Conservation (phyloP, 2,797 vertebrate species). For the Sciurus vulgaris region DNA sequence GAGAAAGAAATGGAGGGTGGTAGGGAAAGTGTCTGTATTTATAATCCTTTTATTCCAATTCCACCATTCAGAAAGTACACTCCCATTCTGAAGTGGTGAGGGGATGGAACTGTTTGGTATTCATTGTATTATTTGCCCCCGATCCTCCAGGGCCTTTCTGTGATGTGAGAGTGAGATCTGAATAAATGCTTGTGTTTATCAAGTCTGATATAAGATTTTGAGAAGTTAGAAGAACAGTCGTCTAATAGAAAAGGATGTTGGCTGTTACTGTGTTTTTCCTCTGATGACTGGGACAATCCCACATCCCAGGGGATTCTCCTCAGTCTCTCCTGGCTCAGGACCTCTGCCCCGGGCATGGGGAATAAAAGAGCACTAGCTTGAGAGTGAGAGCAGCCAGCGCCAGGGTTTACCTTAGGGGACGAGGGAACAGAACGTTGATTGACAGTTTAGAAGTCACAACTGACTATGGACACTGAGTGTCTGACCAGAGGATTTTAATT, state of each 20-base stretch:
- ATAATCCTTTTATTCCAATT: background rate
- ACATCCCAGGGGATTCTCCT: background rate
- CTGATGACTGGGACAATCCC: background rate
- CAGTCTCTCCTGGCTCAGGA: background rate
- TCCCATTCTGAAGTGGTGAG: background rate
- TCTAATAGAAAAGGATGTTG: slow-evolving; percentile 1
- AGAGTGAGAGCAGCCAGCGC: background rate
- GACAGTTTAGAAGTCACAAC: background rate
- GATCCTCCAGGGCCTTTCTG: background rate
- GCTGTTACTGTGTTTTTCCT: background rate
- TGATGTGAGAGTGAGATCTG: background rate
- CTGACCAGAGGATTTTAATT: slow-evolving; percentile 38
- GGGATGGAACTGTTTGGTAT: background rate
- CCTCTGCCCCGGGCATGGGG: background rate
- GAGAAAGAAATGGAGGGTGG: background rate
- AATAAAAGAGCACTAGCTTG: background rate
- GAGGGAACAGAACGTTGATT: background rate
- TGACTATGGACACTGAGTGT: background rate
- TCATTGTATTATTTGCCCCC: background rate
- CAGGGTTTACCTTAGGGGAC: background rate
- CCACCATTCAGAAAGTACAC: background rate
- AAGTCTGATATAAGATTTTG: background rate
- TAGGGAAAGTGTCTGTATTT: background rate
- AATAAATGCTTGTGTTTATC: background rate
- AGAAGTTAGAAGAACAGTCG: slow-evolving; percentile 23